A percentile compares a stretch with the other conserved stretches of the same genome.
Evolutionary conservation across 2,797 vertebrate genomes (phyloP).

Genomic region (Pagetopsis macropterus): DNA sequence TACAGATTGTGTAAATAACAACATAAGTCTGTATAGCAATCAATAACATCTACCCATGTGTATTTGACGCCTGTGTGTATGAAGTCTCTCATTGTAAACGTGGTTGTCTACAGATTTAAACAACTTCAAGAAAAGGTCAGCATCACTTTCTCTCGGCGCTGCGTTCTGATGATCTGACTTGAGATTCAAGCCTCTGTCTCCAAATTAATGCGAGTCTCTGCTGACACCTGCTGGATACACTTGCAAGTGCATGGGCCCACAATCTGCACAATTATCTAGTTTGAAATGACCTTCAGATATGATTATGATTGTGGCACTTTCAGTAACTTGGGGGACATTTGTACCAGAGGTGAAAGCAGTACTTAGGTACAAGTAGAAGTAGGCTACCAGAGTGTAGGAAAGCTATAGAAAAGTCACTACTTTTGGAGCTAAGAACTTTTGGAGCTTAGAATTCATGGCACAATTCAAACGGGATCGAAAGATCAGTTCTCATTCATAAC

Average conservation of each 20-base stretch:
- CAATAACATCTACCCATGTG: not conserved
- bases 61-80: not conserved
- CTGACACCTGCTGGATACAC: conserved; percentile 73
- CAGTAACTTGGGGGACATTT: too few species aligned
- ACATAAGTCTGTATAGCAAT: not conserved
- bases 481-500: too few species aligned
- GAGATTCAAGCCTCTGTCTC: not conserved
- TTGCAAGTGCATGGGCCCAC: not conserved
- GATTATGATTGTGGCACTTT: not conserved
- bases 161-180: not conserved
- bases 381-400: too few species aligned
- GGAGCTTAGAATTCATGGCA: too few species aligned
- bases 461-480: too few species aligned
- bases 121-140: conserved; percentile 19
- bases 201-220: conserved; percentile 27
- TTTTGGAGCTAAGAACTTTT: too few species aligned
- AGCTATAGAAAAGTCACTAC: too few species aligned
- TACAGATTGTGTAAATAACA: too few species aligned
- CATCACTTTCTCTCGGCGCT: conserved; percentile 21
- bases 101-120: conserved; percentile 10
- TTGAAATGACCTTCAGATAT: not conserved
- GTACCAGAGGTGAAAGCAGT: too few species aligned
- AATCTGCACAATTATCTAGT: not conserved
- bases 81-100: conserved; percentile 1
- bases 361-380: too few species aligned